These are phyloP conservation scores for Quadroppia sp. DNA, from an alignment of 2,888 invertebrate genomes.

Conservation along the genomic window DNA sequence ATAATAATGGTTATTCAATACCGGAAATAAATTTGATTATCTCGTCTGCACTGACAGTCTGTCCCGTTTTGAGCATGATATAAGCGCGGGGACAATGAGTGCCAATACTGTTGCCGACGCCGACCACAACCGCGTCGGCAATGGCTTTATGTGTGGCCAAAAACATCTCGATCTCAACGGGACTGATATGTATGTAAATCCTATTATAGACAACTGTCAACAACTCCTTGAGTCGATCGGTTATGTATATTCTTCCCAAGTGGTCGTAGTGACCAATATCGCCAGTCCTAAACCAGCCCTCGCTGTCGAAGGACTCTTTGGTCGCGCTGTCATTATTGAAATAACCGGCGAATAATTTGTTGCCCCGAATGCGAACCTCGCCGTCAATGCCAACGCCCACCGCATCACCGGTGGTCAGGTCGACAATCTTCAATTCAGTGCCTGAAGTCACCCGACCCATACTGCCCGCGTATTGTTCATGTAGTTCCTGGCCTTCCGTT, in stretches of 20 bases:
- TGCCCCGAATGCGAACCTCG: constrained; percentile 9
- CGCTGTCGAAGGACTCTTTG: neutral
- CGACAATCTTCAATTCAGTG: constrained; percentile 18
- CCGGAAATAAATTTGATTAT: neutral
- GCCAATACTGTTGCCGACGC: neutral
- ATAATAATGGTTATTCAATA: neutral
- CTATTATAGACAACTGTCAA: no score
- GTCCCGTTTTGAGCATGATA: constrained; percentile 12
- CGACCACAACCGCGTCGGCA: constrained; percentile 25
- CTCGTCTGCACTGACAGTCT: neutral
- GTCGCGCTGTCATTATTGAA: no score
- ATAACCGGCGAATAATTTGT: constrained; percentile 7
- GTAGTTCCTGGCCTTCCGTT: neutral
- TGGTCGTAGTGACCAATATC: constrained; percentile 31
- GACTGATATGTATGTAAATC: neutral
- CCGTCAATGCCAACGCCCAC: constrained; percentile 21
- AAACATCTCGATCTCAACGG: constrained; percentile 23
- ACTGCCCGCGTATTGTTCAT: neutral
- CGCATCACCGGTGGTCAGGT: neutral
- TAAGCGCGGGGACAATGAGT: constrained; percentile 25
- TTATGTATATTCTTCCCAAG: constrained; percentile 10
- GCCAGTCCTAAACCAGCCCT: constrained; percentile 24
- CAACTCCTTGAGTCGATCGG: constrained; percentile 11
- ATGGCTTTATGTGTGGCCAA: constrained; percentile 4
- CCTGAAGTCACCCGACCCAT: neutral